Evolutionary conservation across 1,140 invertebrate genomes (phyloP), one percentile per base, ranked within the genome.

Genomic region (Drosophila pectinifera): DNA sequence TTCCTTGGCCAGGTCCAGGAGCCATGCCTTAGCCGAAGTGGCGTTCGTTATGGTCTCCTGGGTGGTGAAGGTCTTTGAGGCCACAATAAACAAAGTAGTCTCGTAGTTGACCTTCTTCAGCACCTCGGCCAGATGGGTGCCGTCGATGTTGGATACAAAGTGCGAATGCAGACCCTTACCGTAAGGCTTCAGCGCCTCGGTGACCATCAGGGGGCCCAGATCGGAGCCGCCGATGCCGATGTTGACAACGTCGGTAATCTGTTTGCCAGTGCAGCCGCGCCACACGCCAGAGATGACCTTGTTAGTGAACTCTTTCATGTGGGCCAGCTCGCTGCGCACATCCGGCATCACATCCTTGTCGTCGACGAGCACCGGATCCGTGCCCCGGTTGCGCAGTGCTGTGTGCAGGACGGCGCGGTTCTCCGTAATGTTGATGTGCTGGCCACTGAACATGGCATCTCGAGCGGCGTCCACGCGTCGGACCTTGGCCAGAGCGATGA

Each of bases 21-120:
- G 97, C 99, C 99, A 99, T 48, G 95, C 93, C 92, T 99, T 99
- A 1, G 99, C 99, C 14, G 99, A 99, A 5, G 95, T 96, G 5
- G 99, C 99, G 94, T 99, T 99, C 16, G 99, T 99, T 74, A 99
- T 99, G 3, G 99, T 99, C 94, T 99, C 99, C 93, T 99, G 98
- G 3, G 99, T 99, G 10, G 98, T 99, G 92, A 99, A 99, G 1
- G 98, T 99, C 94, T 99, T 99, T 3, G 98, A 99, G 11, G 99
- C 99, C 92, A 99, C 98, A 84, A 99, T 99, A 93, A 99, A 99
- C 2, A 99, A 93, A 4, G 97, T 96, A 0, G 98, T 99, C 92
- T 99, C 98, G 4, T 98, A 96, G 93, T 97, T 95, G 5, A 99
- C 92, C 88, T 96, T 96, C 90, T 98, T 98, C 46, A 99, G 93